Evolutionary conservation across 2,888 invertebrate genomes (phyloP).

Genomic region (Proisotoma minuta): DNA sequence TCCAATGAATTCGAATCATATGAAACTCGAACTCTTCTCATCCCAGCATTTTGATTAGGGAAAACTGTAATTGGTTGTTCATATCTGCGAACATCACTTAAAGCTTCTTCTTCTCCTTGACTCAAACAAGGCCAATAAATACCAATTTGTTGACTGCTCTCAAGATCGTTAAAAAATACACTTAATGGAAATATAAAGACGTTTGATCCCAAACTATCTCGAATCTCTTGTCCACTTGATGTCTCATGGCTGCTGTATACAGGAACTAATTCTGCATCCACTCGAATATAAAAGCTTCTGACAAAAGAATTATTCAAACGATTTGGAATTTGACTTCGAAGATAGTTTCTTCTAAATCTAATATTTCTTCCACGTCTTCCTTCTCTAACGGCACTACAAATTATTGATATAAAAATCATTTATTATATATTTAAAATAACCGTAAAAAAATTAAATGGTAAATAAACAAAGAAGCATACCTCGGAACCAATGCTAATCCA

Average conservation of each 20-base stretch:
- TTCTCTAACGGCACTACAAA: background rate
- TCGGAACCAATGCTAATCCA: background rate
- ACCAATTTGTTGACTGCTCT: constrained; percentile 34
- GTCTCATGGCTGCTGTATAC: constrained; percentile 31
- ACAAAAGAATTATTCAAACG: background rate
- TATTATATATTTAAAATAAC: too few species aligned
- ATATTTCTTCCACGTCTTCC: background rate
- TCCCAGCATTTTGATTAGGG: background rate
- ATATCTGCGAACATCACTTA: background rate
- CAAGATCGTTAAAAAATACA: constrained; percentile 39
- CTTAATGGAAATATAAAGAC: constrained; percentile 43
- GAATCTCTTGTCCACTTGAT: constrained; percentile 21
- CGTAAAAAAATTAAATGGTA: too few species aligned
- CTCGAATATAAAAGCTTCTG: constrained; percentile 33
- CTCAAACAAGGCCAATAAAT: constrained; percentile 44
- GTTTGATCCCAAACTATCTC: constrained; percentile 38
- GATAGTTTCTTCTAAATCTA: background rate
- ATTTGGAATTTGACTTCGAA: background rate
- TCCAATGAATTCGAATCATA: constrained; percentile 18
- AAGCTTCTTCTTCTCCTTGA: constrained; percentile 37
- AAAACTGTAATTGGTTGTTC: constrained; percentile 21
- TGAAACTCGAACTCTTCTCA: constrained; percentile 9
- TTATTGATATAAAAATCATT: too few species aligned
- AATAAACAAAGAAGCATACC: too few species aligned
- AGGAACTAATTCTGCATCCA: constrained; percentile 40